A percentile compares a stretch with the other conserved stretches of the same genome.
Evolutionary conservation across 2,113 vertebrate species (phyloP).

Genomic region (Corythaixoides concolor): DNA sequence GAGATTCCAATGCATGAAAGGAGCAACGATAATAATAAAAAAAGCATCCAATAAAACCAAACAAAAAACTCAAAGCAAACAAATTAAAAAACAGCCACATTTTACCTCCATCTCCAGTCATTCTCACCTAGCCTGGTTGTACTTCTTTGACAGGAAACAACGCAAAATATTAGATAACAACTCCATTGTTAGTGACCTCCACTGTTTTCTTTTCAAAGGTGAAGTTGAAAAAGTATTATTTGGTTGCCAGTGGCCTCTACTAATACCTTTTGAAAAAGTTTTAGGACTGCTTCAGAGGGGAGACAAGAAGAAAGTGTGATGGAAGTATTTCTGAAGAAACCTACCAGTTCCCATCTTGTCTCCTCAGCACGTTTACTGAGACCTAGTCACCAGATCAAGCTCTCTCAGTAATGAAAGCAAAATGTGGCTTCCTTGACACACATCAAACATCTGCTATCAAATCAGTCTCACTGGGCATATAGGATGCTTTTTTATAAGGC

Average conservation of each 20-base stretch:
- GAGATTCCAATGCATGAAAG: no score
- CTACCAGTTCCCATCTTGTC: not conserved
- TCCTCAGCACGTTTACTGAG: not conserved
- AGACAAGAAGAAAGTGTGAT: not conserved
- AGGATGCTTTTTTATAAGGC: not conserved
- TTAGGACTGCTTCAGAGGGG: not conserved
- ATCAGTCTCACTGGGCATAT: not conserved
- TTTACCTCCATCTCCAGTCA: not conserved
- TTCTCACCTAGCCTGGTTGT: not conserved
- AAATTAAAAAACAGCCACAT: not conserved
- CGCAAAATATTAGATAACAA: not conserved
- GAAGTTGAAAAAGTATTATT: not conserved
- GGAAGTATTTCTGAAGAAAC: not conserved
- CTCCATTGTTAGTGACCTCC: not conserved
- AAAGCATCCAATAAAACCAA: no score
- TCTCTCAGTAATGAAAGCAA: not conserved
- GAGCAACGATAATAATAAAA: no score
- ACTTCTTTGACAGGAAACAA: not conserved
- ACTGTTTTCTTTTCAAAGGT: not conserved
- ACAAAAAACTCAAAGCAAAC: no score
- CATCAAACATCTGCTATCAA: not conserved
- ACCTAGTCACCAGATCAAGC: not conserved
- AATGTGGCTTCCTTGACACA: not conserved
- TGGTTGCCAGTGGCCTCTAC: not conserved
- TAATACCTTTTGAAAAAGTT: not conserved